Percentiles rank a stretch among this genome's conserved stretches.
These are phyloP conservation scores for Ectemnius lituratus DNA, from an alignment of 2,888 invertebrate species.

Conservation along the genomic window DNA sequence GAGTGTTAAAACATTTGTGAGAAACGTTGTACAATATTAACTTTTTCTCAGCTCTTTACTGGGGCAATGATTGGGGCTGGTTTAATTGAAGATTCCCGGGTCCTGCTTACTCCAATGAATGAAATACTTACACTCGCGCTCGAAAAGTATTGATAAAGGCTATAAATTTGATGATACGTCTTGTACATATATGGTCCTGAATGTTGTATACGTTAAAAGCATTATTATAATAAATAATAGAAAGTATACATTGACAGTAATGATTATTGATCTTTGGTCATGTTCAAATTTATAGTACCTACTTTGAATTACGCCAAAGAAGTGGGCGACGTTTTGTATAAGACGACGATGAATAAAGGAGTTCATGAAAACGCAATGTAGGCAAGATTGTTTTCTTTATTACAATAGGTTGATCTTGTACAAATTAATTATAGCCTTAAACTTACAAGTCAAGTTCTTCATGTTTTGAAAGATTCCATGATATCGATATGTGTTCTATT, in stretches of 20 bases:
- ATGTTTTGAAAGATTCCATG: constrained; percentile 63
- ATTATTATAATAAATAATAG: background rate
- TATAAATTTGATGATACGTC: too few species aligned
- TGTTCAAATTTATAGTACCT: background rate
- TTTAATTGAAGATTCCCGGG: constrained; percentile 93
- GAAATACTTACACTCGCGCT: constrained; percentile 89
- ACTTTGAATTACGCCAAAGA: too few species aligned
- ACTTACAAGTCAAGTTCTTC: constrained; percentile 72
- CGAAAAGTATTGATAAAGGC: constrained; percentile 80
- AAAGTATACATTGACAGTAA: background rate
- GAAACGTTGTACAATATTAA: constrained; percentile 8
- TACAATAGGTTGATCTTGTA: constrained; percentile 76
- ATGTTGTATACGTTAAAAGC: background rate
- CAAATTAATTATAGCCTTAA: constrained; percentile 76
- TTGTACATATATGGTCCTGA: background rate
- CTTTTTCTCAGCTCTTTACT: constrained; percentile 85
- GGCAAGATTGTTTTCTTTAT: constrained; percentile 76
- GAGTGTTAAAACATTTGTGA: background rate
- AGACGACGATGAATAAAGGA: too few species aligned
- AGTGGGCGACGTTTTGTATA: too few species aligned
- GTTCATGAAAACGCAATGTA: constrained; percentile 36
- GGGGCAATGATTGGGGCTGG: constrained; percentile 98
- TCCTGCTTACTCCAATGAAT: constrained; percentile 91
- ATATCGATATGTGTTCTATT: constrained; percentile 74
- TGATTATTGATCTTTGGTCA: background rate